phyloP scores from a whole-genome alignment of 1,140 invertebrate genomes.

The Lordiphosa mommai region DNA sequence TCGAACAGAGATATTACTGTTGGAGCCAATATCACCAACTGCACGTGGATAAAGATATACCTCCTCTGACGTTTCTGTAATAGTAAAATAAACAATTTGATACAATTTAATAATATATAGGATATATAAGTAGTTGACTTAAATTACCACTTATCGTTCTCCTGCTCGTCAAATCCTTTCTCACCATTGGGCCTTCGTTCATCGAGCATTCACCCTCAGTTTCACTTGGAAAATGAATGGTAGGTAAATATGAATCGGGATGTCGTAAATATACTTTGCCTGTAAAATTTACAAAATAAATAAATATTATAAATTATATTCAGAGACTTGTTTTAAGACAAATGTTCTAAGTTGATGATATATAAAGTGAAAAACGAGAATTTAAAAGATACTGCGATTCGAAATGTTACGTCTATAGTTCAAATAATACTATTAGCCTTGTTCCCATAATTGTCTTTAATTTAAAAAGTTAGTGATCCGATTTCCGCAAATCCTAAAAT shows the following conservation, averaged over 20 bases:
- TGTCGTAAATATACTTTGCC: slow-evolving; percentile 89
- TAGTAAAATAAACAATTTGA: neutral
- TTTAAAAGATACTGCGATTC: no score
- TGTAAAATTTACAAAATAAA: slow-evolving; percentile 35
- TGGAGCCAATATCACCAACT: slow-evolving; percentile 81
- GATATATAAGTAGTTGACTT: neutral
- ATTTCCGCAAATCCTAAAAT: no score
- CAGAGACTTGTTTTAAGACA: no score
- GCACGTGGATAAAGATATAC: slow-evolving; percentile 86
- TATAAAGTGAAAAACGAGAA: no score
- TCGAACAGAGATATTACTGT: slow-evolving; percentile 92
- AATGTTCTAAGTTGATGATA: no score
- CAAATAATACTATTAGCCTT: no score
- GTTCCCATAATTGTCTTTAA: no score
- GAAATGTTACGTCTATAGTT: no score
- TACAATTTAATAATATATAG: neutral
- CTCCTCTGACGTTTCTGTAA: slow-evolving; percentile 82
- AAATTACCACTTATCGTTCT: slow-evolving; percentile 58
- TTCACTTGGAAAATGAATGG: slow-evolving; percentile 86
- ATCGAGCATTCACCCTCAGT: slow-evolving; percentile 83
- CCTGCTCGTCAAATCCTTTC: slow-evolving; percentile 40
- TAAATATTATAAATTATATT: neutral
- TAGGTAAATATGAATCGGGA: slow-evolving; percentile 91
- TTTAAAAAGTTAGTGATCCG: no score
- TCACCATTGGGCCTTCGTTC: slow-evolving; percentile 50